These are phyloP conservation scores for Corydoras maculifer DNA, from an alignment of 2,113 vertebrate genomes.

Conservation along the genomic window DNA sequence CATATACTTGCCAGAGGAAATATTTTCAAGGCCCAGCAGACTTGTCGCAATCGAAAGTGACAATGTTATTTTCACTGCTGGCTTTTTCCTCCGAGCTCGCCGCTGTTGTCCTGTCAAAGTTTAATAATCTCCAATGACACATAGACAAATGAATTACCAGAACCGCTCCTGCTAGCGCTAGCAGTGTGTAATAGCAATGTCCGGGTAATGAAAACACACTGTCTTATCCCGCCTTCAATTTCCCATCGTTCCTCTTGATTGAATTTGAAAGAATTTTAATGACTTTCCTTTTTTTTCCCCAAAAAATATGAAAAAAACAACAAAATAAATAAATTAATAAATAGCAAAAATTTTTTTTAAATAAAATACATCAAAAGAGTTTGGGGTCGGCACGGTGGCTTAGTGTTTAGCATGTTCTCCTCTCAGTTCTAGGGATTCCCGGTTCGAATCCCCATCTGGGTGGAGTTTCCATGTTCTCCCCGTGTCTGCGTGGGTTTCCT, in stretches of 20 bases:
- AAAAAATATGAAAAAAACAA: constrained; percentile 25
- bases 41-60: constrained; percentile 55
- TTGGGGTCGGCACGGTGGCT: too few relatives aligned
- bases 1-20: constrained; percentile 29
- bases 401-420: too few relatives aligned
- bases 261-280: constrained; percentile 61
- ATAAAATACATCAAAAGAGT: too few relatives aligned
- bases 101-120: constrained; percentile 47
- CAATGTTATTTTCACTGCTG: constrained; percentile 53
- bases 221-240: constrained; percentile 48
- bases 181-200: constrained; percentile 47
- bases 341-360: too few relatives aligned
- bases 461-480: too few relatives aligned
- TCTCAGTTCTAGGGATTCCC: too few relatives aligned
- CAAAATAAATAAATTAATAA: not conserved
- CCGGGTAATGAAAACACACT: constrained; percentile 54
- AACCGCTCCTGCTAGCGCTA: constrained; percentile 39
- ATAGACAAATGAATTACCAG: constrained; percentile 56
- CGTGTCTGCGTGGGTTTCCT: too few relatives aligned
- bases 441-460: too few relatives aligned
- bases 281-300: constrained; percentile 43
- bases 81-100: constrained; percentile 32
- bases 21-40: constrained; percentile 32
- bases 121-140: constrained; percentile 56
- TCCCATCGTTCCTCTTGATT: constrained; percentile 52